Evolutionary conservation across 2,888 invertebrate species (phyloP).

Genomic region (Beris morrisii): DNA sequence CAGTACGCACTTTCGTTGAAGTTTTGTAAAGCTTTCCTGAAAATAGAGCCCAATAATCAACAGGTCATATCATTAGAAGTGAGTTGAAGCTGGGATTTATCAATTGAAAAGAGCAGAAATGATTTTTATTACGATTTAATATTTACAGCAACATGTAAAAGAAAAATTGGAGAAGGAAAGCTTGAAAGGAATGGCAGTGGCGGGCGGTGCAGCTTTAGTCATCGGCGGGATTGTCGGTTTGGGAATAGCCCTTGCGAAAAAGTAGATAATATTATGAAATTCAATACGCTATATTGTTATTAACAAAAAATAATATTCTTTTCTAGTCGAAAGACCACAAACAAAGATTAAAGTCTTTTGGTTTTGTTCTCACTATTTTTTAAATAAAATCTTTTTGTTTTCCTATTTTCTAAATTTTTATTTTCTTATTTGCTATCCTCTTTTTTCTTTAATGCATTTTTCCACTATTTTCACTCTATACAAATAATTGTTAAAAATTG

Average conservation of each 20-base stretch:
- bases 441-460: too few species aligned
- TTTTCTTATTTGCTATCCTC: too few species aligned
- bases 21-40: constrained; percentile 77
- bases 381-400: too few species aligned
- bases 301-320: constrained; percentile 24
- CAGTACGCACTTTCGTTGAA: constrained; percentile 84
- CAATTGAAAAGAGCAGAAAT: too few species aligned
- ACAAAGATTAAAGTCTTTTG: constrained; percentile 23
- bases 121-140: constrained; percentile 19
- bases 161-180: constrained; percentile 92
- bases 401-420: too few species aligned
- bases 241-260: constrained; percentile 75
- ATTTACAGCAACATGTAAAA: constrained; percentile 71
- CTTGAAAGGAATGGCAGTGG: constrained; percentile 83
- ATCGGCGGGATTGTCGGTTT: constrained; percentile 81
- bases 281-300: constrained; percentile 6
- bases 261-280: constrained; percentile 48
- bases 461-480: too few species aligned
- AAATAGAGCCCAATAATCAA: constrained; percentile 83
- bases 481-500: too few species aligned
- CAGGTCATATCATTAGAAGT: constrained; percentile 82
- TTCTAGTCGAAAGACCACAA: constrained; percentile 32
- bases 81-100: constrained; percentile 37
- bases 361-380: too few species aligned
- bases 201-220: constrained; percentile 84